These are phyloP conservation scores for Limnephilus marmoratus DNA, from an alignment of 2,888 invertebrate species.

Conservation along the genomic window DNA sequence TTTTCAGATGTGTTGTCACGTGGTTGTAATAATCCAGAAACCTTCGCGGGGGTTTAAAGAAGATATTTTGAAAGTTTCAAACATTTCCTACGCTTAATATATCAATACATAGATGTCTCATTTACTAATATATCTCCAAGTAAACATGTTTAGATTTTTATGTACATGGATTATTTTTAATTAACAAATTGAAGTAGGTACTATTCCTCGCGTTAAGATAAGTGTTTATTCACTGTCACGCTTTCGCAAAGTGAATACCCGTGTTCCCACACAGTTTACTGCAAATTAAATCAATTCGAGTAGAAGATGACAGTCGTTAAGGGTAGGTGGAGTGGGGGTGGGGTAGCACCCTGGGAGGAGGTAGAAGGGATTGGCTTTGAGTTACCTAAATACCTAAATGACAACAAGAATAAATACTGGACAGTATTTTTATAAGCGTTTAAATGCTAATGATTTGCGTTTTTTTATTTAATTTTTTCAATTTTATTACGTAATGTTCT, in stretches of 20 bases:
- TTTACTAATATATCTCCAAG: too few relatives aligned
- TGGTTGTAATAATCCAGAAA: too few relatives aligned
- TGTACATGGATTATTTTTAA: not conserved
- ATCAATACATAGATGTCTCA: too few relatives aligned
- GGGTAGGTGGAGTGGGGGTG: not conserved
- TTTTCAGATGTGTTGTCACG: too few relatives aligned
- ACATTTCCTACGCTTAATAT: too few relatives aligned
- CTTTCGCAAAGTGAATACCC: constrained; percentile 54
- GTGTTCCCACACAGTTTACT: constrained; percentile 53
- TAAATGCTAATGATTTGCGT: not conserved
- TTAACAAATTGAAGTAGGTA: not conserved
- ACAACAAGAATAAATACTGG: not conserved
- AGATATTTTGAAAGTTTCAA: too few relatives aligned
- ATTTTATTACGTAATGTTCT: not conserved
- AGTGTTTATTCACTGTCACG: constrained; percentile 11
- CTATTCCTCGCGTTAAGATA: not conserved
- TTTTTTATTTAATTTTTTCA: not conserved
- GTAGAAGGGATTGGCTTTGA: not conserved
- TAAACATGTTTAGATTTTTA: too few relatives aligned
- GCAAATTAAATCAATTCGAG: constrained; percentile 57
- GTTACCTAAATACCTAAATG: not conserved
- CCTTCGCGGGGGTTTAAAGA: too few relatives aligned
- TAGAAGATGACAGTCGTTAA: constrained; percentile 31
- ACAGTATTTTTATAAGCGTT: not conserved
- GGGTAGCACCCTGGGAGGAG: not conserved